Conservation (phyloP, 2,888 invertebrate genomes). For the Lottia gigantea region DNA sequence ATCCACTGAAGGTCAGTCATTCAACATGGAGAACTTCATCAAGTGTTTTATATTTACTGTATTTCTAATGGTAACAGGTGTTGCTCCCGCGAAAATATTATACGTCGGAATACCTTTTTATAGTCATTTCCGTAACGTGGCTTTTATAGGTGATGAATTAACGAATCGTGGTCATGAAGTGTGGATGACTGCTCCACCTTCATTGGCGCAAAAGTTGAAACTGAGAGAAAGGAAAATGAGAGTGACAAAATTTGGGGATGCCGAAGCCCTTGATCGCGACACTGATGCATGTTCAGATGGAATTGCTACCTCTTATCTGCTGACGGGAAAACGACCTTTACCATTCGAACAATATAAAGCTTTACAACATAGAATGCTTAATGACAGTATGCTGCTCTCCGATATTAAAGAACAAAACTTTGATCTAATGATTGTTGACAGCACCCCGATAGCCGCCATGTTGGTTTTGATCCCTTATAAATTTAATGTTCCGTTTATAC, state of each 20-base stretch:
- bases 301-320: background rate
- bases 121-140: background rate
- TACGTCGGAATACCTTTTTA: background rate
- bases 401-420: slow-evolving; percentile 17
- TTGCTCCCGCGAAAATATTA: background rate
- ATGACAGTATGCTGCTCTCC: background rate
- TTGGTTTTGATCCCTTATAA: slow-evolving; percentile 22
- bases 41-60: no score
- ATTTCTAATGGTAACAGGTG: no score
- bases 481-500: slow-evolving; percentile 27
- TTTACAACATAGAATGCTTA: background rate
- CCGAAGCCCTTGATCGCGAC: background rate
- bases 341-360: background rate
- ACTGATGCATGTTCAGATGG: background rate
- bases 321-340: background rate
- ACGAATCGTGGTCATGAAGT: background rate
- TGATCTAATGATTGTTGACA: slow-evolving; percentile 30
- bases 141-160: background rate
- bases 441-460: slow-evolving; percentile 11
- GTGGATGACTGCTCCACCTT: background rate
- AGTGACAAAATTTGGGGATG: background rate
- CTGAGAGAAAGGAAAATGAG: background rate
- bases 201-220: background rate
- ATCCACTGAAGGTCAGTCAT: no score
- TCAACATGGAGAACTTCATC: no score